These are phyloP conservation scores for Venusia cambrica DNA, from an alignment of 2,888 invertebrate genomes.

Conservation along the genomic window DNA sequence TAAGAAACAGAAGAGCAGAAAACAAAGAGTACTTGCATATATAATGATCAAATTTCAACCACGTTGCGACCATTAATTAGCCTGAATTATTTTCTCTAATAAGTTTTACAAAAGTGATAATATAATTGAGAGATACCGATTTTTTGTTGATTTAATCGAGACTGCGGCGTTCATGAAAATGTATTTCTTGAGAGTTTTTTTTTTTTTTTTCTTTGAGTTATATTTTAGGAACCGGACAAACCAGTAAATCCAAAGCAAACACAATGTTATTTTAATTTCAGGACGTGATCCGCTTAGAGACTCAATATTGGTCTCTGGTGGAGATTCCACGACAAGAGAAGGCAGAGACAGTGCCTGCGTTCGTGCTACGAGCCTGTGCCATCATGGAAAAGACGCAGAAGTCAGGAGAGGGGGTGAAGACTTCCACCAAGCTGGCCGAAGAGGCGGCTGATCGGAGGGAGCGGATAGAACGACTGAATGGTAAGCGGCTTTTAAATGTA, in stretches of 20 bases:
- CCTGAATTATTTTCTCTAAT: no score
- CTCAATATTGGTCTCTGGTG: conserved; percentile 96
- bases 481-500: conserved; percentile 59
- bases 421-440: conserved; percentile 90
- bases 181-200: no score
- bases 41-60: no score
- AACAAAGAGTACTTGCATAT: no score
- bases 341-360: conserved; percentile 95
- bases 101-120: no score
- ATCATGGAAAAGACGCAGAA: conserved; percentile 96
- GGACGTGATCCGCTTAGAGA: conserved; percentile 95
- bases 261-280: conserved; percentile 57
- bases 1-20: no score
- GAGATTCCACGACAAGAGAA: conserved; percentile 97
- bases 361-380: conserved; percentile 93
- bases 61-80: no score
- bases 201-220: conserved; percentile 3
- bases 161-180: no score
- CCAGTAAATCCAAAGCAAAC: no score
- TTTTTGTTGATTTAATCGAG: no score
- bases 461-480: conserved; percentile 92
- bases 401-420: conserved; percentile 93
- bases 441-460: conserved; percentile 92
- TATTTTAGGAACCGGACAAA: no score
- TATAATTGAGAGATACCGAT: no score